These are phyloP conservation scores for Euplagia quadripunctaria DNA, from an alignment of 2,888 invertebrate genomes.

Conservation along the genomic window DNA sequence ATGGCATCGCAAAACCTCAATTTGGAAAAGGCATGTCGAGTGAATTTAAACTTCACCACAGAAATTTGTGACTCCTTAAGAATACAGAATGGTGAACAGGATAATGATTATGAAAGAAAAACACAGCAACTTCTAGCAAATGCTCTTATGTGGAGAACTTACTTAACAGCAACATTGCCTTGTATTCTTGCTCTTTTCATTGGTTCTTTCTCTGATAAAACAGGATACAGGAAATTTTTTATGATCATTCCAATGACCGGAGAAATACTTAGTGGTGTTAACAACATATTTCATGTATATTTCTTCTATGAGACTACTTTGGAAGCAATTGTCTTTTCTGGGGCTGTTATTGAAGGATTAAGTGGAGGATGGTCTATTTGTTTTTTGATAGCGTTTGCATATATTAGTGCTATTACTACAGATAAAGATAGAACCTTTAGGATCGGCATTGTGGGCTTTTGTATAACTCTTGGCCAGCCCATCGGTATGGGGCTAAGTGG, in stretches of 20 bases:
- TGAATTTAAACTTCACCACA: slow-evolving; percentile 90
- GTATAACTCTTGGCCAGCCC: slow-evolving; percentile 94
- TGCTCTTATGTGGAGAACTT: slow-evolving; percentile 93
- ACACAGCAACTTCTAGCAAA: slow-evolving; percentile 90
- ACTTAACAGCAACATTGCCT: slow-evolving; percentile 92
- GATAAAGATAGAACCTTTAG: slow-evolving; percentile 92
- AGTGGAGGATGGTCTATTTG: slow-evolving; percentile 94
- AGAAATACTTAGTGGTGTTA: slow-evolving; percentile 90
- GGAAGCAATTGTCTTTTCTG: slow-evolving; percentile 91
- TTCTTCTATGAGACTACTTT: slow-evolving; percentile 91
- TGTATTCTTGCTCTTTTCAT: slow-evolving; percentile 92
- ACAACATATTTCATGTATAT: slow-evolving; percentile 91
- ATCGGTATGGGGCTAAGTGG: slow-evolving; percentile 95
- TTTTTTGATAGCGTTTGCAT: slow-evolving; percentile 94
- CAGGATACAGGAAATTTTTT: slow-evolving; percentile 90
- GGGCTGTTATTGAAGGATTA: slow-evolving; percentile 92
- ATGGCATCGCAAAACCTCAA: slow-evolving; percentile 93
- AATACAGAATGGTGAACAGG: slow-evolving; percentile 86
- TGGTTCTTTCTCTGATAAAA: slow-evolving; percentile 91
- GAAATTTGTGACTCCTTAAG: slow-evolving; percentile 92
- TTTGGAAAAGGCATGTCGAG: slow-evolving; percentile 94
- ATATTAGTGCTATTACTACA: slow-evolving; percentile 93
- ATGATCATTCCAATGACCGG: slow-evolving; percentile 91
- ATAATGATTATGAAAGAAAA: slow-evolving; percentile 84
- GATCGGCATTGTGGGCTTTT: slow-evolving; percentile 94